Percentiles rank a stretch among this genome's conserved stretches.
phyloP scores from a whole-genome alignment of 2,113 vertebrate species.

The Poeciliopsis occidentalis region DNA sequence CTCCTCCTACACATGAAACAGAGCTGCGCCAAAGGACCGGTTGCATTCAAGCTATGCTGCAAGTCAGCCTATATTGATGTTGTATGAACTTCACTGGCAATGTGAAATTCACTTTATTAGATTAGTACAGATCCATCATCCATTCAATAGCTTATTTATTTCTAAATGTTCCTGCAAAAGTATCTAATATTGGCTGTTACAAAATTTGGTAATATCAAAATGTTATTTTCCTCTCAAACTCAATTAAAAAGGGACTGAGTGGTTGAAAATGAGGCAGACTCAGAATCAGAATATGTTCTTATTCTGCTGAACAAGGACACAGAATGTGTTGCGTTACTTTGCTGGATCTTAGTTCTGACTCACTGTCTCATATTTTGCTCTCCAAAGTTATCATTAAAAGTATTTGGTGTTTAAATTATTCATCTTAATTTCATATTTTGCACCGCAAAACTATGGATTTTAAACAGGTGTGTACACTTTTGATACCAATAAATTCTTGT shows the following conservation, averaged over 20 bases:
- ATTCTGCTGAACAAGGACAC: too few species aligned
- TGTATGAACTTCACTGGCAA: neutral
- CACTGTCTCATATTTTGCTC: too few species aligned
- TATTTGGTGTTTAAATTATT: neutral
- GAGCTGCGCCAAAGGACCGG: constrained; percentile 1
- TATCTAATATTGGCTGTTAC: neutral
- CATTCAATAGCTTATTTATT: neutral
- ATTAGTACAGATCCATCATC: constrained; percentile 6
- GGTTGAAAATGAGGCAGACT: neutral
- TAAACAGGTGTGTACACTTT: neutral
- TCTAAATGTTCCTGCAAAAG: neutral
- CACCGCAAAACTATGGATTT: neutral
- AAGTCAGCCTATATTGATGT: constrained; percentile 3
- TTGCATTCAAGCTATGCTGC: constrained; percentile 18
- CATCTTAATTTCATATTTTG: neutral
- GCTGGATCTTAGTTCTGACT: too few species aligned
- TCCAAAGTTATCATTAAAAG: too few species aligned
- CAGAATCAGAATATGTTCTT: too few species aligned
- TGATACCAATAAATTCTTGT: neutral
- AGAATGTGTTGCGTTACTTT: too few species aligned
- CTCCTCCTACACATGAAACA: constrained; percentile 3
- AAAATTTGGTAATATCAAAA: neutral
- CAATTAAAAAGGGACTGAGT: neutral
- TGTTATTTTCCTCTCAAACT: neutral
- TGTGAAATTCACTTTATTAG: constrained; percentile 8